Base-by-base conservation (phyloP, 2,797 vertebrate species). In the Acrossocheilus fasciatus region DNA sequence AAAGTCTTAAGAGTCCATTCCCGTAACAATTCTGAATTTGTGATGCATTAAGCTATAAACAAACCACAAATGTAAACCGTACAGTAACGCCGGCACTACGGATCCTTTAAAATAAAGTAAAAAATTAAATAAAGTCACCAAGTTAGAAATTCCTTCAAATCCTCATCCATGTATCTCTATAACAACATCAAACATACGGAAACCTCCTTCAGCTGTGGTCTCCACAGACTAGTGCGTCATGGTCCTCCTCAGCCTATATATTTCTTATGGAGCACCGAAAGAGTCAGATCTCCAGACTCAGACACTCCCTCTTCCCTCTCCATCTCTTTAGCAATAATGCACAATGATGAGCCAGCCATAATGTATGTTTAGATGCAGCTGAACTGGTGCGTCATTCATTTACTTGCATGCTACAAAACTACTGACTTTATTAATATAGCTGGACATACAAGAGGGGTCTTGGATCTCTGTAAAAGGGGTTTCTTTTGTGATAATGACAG, bases 271-370 rank as follows among this genome's bases (percentile, higher is more conserved):
- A 77, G 43, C 52, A 75, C 26, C 0, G 62, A 84, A 62, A 41
- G 83, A 77, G 45, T 68, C 73, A 47, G 54, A 50, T 66, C 57
- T 69, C 34, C 26, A 66, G 69, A 59, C 74, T n/a, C 30, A 59
- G 84, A 86, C 78, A 86, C 84, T 64, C 84, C 84, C 84, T 81
- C 84, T 79, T 52, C 57, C 79, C 87, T 64, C 80, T 79, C 50
- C 81, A 84, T 81, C 79, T 23, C 43, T 70, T 66, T 36, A 79
- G 81, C 80, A 66, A 87, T 90, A 88, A 87, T 73, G 57, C 50
- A 81, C 54, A 88, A 59, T 81, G 77, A 88, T 82, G 81, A 86
- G 66, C 77, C 73, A 84, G 66, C 80, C 84, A 73, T 88, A 86
- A 88, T 86, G 43, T 30, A 81, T 50, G 82, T 73, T 75, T 78